A percentile compares a stretch with the other conserved stretches of the same genome.
Evolutionary conservation across 1,140 invertebrate species (phyloP).

Genomic region (Leguminivora glycinivorella): DNA sequence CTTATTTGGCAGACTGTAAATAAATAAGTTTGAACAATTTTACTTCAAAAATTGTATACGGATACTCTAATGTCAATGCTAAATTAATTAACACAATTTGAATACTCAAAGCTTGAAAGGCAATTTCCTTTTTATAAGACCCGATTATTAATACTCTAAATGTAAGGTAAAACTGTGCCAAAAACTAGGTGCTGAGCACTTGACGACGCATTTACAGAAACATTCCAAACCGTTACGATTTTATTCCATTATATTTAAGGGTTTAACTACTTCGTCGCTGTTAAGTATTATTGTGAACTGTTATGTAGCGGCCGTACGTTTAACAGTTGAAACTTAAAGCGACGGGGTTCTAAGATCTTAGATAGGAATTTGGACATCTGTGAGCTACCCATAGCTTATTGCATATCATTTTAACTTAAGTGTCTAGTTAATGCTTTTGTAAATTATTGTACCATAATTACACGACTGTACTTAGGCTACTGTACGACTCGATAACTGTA

Average conservation of each 20-base stretch:
- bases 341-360: conserved; percentile 23
- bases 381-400: conserved; percentile 68
- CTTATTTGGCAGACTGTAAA: conserved; percentile 36
- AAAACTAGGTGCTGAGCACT: conserved; percentile 28
- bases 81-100: conserved; percentile 10
- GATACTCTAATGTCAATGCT: conserved; percentile 11
- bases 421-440: conserved; percentile 53
- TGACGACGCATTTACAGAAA: conserved; percentile 18
- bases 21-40: conserved; percentile 9
- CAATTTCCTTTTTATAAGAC: not conserved
- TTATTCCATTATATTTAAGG: conserved; percentile 10
- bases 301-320: not conserved
- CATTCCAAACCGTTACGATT: conserved; percentile 24
- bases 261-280: conserved; percentile 1
- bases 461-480: conserved; percentile 66
- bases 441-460: conserved; percentile 76
- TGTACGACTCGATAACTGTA: conserved; percentile 53
- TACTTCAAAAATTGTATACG: conserved; percentile 20
- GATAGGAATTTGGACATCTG: conserved; percentile 30
- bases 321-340: not conserved
- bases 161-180: conserved; percentile 25
- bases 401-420: conserved; percentile 75
- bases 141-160: conserved; percentile 19
- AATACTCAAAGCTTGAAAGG: conserved; percentile 22
- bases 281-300: not conserved